Base-by-base conservation (phyloP, 1,140 invertebrate genomes). In the Planococcus citri region DNA sequence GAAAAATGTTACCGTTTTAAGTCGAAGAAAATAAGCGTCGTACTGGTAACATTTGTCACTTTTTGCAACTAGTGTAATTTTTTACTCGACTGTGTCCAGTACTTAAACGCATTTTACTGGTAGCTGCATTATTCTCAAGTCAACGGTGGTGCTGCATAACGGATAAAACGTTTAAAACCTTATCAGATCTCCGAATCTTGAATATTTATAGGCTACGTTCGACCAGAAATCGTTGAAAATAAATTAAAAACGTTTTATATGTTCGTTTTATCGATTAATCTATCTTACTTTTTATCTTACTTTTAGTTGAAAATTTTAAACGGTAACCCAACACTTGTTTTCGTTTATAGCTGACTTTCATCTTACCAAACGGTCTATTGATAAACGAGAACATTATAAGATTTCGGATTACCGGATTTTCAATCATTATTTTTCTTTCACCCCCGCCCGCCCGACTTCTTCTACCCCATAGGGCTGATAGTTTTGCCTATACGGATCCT, bases 161-260 rank as follows among this genome's bases (percentile, higher is more conserved):
- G 17, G 60, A 64, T 64, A 64, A 51, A 64, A 64, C 60, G 60
- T 64, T 64, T 64, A 64, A 27, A 27, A 64, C 60, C 60, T 64
- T 64, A 64, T 64, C 60, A 20, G 8, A 64, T 64, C 60, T 64
- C 60, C 60, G 25, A 64, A 64, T 64, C 60, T 64, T 25, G 60
- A 64, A 64, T 64, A 64, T 64, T 64, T 64, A 64, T 64, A 64
- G 21, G 21, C 6, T 17, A 64, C 60, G 60, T 64, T 64, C 60
- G 60, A 64, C 60, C 25, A 27, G 60, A 64, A 64, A 64, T 64
- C 25, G 60, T 64, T 64, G 60, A 64, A 64, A 64, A 64, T 64
- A 64, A 64, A 64, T 64, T 64, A 64, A 64, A 64, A 64, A 64
- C 22, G 60, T 64, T 64, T 64, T 64, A 25, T 64, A 64, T 64